Percentiles rank a stretch among this genome's conserved stretches.
phyloP scores from a whole-genome alignment of 2,797 vertebrate species.

The Takifugu rubripes region DNA sequence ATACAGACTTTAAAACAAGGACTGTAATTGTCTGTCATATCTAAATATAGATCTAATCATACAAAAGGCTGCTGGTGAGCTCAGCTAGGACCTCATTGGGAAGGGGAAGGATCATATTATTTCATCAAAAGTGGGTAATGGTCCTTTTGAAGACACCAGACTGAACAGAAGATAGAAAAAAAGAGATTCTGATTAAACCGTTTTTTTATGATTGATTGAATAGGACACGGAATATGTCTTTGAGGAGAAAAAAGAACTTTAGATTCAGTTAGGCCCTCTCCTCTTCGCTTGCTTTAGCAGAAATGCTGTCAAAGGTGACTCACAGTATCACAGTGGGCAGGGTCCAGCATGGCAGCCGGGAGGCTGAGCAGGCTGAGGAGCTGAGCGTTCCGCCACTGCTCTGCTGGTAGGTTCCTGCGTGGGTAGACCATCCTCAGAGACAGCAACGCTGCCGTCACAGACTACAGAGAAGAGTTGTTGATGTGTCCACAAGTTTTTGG shows the following conservation, averaged over 20 bases:
- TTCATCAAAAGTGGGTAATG: slow-evolving; percentile 11
- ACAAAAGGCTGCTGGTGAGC: slow-evolving; percentile 2
- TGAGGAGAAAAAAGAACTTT: too few relatives aligned
- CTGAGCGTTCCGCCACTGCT: slow-evolving; percentile 88
- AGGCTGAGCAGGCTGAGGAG: slow-evolving; percentile 85
- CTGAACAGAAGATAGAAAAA: not conserved
- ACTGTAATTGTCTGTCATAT: not conserved
- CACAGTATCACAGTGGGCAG: slow-evolving; percentile 84
- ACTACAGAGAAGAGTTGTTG: slow-evolving; percentile 59
- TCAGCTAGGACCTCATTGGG: not conserved
- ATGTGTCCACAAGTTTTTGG: not conserved
- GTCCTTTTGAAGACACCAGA: slow-evolving; percentile 1
- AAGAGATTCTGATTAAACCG: too few relatives aligned
- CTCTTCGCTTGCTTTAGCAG: not conserved
- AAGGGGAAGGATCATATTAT: slow-evolving; percentile 10
- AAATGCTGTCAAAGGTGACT: slow-evolving; percentile 38
- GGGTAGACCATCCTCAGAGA: slow-evolving; percentile 82
- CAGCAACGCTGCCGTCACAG: slow-evolving; percentile 85
- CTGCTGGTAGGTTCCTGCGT: slow-evolving; percentile 84
- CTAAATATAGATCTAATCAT: not conserved
- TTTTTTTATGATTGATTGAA: too few relatives aligned
- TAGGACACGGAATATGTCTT: too few relatives aligned
- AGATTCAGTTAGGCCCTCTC: too few relatives aligned
- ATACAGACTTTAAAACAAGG: not conserved
- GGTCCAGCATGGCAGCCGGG: slow-evolving; percentile 82